phyloP scores from a whole-genome alignment of 2,888 invertebrate genomes.

The Chymomyza amoena region DNA sequence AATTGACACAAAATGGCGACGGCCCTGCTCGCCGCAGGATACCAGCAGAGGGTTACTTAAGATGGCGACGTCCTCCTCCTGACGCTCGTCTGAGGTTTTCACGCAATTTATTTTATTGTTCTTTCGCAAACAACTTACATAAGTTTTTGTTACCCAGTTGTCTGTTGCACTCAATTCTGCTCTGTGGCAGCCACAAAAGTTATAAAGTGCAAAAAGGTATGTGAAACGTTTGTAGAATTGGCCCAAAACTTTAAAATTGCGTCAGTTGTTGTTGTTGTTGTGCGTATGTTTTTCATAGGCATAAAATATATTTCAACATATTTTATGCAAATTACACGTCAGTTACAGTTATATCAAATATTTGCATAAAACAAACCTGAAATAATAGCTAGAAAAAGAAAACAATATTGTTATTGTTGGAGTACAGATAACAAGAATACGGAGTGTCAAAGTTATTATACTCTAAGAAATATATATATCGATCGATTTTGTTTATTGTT shows the following conservation, averaged over 20 bases:
- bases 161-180: slow-evolving; percentile 57
- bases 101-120: slow-evolving; percentile 74
- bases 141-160: slow-evolving; percentile 51
- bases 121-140: slow-evolving; percentile 70
- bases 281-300: not conserved
- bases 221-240: not conserved
- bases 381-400: not conserved
- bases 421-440: not conserved
- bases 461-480: not conserved
- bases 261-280: too few species aligned
- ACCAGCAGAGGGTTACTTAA: not conserved
- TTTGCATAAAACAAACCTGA: not conserved
- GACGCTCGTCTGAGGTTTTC: slow-evolving; percentile 47
- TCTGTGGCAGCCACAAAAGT: slow-evolving; percentile 39
- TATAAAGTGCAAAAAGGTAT: slow-evolving; percentile 38
- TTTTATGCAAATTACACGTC: not conserved
- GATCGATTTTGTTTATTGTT: too few species aligned
- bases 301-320: not conserved
- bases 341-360: not conserved
- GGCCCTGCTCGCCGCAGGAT: slow-evolving; percentile 21
- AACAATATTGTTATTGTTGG: not conserved
- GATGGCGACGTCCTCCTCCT: not conserved
- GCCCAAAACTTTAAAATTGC: not conserved
- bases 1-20: slow-evolving; percentile 62
- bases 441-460: not conserved